Base-by-base conservation (phyloP, 1,140 invertebrate species). In the Bradysia coprophila region DNA sequence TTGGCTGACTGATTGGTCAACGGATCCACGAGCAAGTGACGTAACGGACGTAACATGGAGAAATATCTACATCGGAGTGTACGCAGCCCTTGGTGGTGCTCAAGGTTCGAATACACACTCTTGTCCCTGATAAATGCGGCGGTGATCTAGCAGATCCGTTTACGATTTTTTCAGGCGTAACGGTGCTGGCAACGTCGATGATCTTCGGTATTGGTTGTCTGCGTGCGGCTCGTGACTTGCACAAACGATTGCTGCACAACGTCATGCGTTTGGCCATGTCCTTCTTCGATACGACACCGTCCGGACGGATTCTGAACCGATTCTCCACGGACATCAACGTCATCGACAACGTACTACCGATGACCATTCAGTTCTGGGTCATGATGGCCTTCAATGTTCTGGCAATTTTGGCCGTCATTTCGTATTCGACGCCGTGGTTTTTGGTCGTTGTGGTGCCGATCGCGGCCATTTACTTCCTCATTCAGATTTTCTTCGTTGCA, bases 401-500 rank as follows among this genome's bases (percentile, higher is more conserved):
- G 45, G 79, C 81, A 22, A 90, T 88, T 2, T 61, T 96, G 44
- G 71, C 91, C 54, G 83, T 95, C 33, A 94, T 96, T 56, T 83
- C 83, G 62, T 77, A 75, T 57, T 84, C 82, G 46, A 95, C 91
- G 23, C 89, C 89, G 0, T 69, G 81, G 50, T 94, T 96, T 64
- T 56, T 91, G 45, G 61, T 68, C 8, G 75, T 91, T 34, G 78
- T 93, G 44, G 36, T 94, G 45, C 90, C 91, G 8, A 76, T 96
- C 51, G 79, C 74, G 32, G 45, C 89, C 13, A 46, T 95, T 33
- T 96, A 96, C 66, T 89, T 89, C 57, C 78, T 94, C 48, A 76
- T 92, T 48, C 78, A 96, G 73, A 76, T 87, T 47, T 92, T 96
- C 66, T 98, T 97, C 61, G 86, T 98, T 31, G 69, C 78, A 1